A percentile compares a stretch with the other conserved stretches of the same genome.
Conservation (phyloP, 1,140 invertebrate genomes). For the Papilio glaucus region DNA sequence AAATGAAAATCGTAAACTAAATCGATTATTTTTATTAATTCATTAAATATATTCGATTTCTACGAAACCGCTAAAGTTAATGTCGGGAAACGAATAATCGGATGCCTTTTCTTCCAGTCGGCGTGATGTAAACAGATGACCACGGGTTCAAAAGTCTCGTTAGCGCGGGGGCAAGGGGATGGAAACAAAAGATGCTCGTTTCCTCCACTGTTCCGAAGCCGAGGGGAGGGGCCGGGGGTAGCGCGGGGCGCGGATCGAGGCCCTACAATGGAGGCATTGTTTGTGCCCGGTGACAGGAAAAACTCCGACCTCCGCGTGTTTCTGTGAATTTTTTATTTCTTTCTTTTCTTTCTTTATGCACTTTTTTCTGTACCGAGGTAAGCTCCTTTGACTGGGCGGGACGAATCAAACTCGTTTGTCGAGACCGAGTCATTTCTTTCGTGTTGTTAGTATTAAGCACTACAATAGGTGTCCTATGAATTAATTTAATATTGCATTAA, state of each 20-base stretch:
- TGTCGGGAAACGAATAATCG: slow-evolving; percentile 51
- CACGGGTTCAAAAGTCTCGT: slow-evolving; percentile 75
- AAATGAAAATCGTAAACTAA: neutral
- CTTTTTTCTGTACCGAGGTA: slow-evolving; percentile 65
- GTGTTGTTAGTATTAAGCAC: slow-evolving; percentile 16
- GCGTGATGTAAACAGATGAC: slow-evolving; percentile 79
- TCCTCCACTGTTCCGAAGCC: slow-evolving; percentile 63
- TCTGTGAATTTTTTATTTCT: slow-evolving; percentile 82
- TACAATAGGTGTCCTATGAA: neutral
- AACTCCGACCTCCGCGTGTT: slow-evolving; percentile 82
- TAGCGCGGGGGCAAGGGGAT: slow-evolving; percentile 62
- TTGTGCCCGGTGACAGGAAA: slow-evolving; percentile 82
- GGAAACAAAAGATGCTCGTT: slow-evolving; percentile 82
- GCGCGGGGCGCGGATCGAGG: slow-evolving; percentile 41
- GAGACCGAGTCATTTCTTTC: slow-evolving; percentile 47
- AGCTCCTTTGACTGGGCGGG: slow-evolving; percentile 72
- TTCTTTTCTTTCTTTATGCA: slow-evolving; percentile 67
- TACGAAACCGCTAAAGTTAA: slow-evolving; percentile 35
- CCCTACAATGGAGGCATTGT: slow-evolving; percentile 79
- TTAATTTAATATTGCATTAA: slow-evolving; percentile 11
- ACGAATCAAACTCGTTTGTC: slow-evolving; percentile 73
- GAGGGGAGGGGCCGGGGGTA: slow-evolving; percentile 44
- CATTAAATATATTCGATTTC: neutral
- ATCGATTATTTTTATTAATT: neutral
- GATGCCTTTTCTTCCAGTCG: slow-evolving; percentile 63